These are phyloP conservation scores for Athene noctua DNA, from an alignment of 2,113 vertebrate genomes.

Conservation along the genomic window DNA sequence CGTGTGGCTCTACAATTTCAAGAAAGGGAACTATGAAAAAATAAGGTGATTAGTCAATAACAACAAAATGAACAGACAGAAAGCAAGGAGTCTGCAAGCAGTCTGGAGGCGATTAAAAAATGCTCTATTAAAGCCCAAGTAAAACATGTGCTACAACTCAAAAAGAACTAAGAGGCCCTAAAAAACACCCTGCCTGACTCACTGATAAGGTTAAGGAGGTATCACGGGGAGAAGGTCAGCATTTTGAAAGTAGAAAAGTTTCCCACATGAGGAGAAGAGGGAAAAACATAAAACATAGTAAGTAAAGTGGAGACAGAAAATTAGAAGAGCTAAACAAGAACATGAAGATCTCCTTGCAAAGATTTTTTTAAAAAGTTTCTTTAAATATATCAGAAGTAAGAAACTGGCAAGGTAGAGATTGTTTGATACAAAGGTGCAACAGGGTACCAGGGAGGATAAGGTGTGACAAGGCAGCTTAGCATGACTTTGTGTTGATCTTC, in stretches of 20 bases:
- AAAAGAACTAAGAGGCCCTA: conserved; percentile 23
- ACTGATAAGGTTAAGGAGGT: conserved; percentile 27
- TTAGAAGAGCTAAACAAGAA: neutral
- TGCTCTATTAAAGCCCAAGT: conserved; percentile 14
- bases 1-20: conserved; percentile 25
- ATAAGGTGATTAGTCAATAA: conserved; percentile 57
- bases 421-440: neutral
- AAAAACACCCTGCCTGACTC: conserved; percentile 26
- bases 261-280: conserved; percentile 9
- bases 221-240: conserved; percentile 37
- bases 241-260: conserved; percentile 19
- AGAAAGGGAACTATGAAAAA: conserved; percentile 52
- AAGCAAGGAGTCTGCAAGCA: conserved; percentile 21
- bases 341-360: neutral
- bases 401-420: neutral
- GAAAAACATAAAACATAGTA: neutral
- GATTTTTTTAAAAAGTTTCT: neutral
- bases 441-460: neutral
- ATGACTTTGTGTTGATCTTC: neutral
- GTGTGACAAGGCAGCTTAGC: neutral
- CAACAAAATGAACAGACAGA: conserved; percentile 10
- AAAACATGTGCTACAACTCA: conserved; percentile 26
- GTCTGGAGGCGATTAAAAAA: conserved; percentile 43
- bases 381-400: neutral
- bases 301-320: conserved; percentile 10